Evolutionary conservation across 2,113 vertebrate species (phyloP), one percentile per base, ranked within the genome.

Genomic region (Monopterus albus): DNA sequence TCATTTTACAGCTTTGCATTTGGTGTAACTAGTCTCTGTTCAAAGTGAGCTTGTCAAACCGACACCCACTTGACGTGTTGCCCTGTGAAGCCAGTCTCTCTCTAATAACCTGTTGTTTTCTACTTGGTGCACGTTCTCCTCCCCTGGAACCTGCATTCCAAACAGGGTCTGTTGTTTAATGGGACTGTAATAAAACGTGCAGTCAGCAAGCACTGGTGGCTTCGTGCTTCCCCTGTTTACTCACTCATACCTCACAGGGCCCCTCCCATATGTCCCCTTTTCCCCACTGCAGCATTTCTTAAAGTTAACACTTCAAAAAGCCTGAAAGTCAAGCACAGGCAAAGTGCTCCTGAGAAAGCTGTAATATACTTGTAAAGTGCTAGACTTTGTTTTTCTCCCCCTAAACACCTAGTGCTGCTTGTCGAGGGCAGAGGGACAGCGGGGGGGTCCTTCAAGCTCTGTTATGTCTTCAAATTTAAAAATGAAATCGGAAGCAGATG

Each of bases 101-200:
- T 20, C 55, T 39, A 45, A 57, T 83, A 63, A 85, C 82, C 17
- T 29, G 62, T 39, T 79, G 66, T 62, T 80, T 26, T 47, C 14
- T 47, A 1, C 45, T 63, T 62, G 68, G 2, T 51, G 36, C 61
- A 67, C 79, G 52, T 70, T 72, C 59, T 69, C 46, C 53, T 79
- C 59, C 58, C 63, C 51, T 65, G 61, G 50, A 83, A 81, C 72
- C 80, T 78, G 76, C 81, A 75, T 90, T 88, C 83, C 62, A 72
- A 57, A 53, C 70, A 31, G 50, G 66, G 66, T 71, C 82, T 84
- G 86, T 71, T 88, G 66, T 91, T 90, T 88, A 89, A 87, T 89
- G 82, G 87, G 75, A 75, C 58, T 18, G 64, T 84, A 76, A 83
- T 76, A 88, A 87, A 88, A 79, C 49, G 72, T 85, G 79, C 69